Percentiles rank a stretch among this genome's conserved stretches.
Conservation (phyloP, 2,888 invertebrate genomes). For the Philaethria dido region DNA sequence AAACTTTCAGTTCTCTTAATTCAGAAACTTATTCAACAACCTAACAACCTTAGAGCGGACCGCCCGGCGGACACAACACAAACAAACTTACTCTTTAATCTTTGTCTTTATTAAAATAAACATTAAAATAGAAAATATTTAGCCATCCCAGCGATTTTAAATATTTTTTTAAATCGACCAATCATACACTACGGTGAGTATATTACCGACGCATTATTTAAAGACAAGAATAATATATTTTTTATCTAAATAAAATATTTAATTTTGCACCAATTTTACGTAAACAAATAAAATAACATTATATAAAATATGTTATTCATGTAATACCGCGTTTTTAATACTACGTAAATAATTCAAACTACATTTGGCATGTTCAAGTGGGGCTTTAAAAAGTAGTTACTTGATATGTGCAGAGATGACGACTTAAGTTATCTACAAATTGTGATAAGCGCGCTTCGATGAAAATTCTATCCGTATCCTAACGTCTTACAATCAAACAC, state of each 20-base stretch:
- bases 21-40: conserved; percentile 85
- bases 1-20: conserved; percentile 85
- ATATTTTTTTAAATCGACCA: neutral
- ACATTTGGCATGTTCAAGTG: conserved; percentile 54
- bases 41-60: conserved; percentile 83
- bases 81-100: conserved; percentile 80
- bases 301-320: neutral
- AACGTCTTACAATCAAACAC: neutral
- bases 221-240: neutral
- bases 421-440: conserved; percentile 40
- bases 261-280: neutral
- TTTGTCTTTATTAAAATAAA: conserved; percentile 64
- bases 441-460: neutral
- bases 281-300: neutral
- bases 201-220: neutral
- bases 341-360: neutral
- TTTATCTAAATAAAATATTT: neutral
- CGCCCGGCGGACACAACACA: conserved; percentile 73
- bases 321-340: neutral
- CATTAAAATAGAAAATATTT: conserved; percentile 57
- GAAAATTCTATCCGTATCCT: neutral
- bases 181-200: neutral
- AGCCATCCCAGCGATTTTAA: conserved; percentile 36
- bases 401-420: conserved; percentile 43
- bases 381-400: conserved; percentile 51